A percentile compares a stretch with the other conserved stretches of the same genome.
Conservation (phyloP, 2,888 invertebrate genomes). For the Seladonia tumulorum region DNA sequence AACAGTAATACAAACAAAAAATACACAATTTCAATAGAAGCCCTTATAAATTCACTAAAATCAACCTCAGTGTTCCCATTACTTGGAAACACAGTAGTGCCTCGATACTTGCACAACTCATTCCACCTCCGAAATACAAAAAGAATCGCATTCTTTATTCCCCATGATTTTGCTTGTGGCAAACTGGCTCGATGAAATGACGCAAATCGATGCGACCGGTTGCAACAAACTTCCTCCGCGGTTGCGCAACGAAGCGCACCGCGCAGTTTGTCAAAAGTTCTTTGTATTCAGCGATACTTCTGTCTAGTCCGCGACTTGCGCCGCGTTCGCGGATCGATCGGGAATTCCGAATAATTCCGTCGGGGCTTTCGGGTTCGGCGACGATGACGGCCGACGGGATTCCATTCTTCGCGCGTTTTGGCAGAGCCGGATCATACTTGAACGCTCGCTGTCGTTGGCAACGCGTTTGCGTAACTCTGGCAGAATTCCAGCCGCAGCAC, state of each 20-base stretch:
- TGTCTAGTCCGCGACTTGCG: neutral
- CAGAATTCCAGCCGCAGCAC: constrained; percentile 41
- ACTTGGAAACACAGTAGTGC: too few species aligned
- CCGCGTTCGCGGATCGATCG: neutral
- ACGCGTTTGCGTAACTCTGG: constrained; percentile 67
- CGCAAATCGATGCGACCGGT: neutral
- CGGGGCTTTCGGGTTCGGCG: constrained; percentile 6
- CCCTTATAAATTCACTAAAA: too few species aligned
- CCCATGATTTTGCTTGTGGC: too few species aligned
- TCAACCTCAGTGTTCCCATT: too few species aligned
- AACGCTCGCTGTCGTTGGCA: constrained; percentile 48
- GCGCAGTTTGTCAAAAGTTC: neutral
- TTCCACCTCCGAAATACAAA: too few species aligned
- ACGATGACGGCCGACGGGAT: constrained; percentile 28
- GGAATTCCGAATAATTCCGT: constrained; percentile 25
- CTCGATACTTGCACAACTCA: too few species aligned
- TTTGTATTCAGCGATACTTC: neutral
- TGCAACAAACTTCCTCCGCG: neutral
- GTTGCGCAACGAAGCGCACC: neutral
- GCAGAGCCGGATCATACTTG: constrained; percentile 50
- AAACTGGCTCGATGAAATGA: neutral
- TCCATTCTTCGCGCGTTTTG: constrained; percentile 61
- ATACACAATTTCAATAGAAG: too few species aligned
- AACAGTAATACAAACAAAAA: too few species aligned
- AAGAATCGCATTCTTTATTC: too few species aligned